Evolutionary conservation across 2,797 vertebrate species (phyloP).

Genomic region (Xiphorhynchus erythropygius): DNA sequence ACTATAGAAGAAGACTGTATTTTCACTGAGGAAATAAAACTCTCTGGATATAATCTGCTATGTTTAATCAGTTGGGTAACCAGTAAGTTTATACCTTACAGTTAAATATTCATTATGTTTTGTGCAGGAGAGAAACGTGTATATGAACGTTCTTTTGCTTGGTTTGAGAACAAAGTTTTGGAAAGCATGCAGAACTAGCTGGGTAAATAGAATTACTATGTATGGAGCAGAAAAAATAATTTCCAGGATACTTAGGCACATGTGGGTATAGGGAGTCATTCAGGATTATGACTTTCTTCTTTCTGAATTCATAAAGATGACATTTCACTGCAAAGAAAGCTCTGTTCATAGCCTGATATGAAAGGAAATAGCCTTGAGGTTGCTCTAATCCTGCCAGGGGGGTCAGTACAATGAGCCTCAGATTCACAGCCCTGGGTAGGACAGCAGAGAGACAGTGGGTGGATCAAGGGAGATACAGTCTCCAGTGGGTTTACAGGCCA

Average conservation of each 20-base stretch:
- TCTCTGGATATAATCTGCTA: neutral
- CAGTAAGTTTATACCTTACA: neutral
- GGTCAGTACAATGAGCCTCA: neutral
- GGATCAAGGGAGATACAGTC: neutral
- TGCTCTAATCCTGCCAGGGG: neutral
- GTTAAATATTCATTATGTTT: neutral
- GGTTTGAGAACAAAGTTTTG: neutral
- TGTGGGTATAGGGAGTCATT: neutral
- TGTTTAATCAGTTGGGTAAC: neutral
- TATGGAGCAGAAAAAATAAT: neutral
- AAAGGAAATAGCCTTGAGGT: conserved; percentile 11
- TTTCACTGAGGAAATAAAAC: neutral
- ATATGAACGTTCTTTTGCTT: neutral
- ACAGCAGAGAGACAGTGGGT: neutral
- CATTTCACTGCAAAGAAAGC: neutral
- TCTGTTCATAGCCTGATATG: neutral
- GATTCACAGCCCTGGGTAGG: neutral
- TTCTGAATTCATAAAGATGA: conserved; percentile 1
- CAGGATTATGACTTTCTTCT: neutral
- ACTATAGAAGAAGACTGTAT: neutral
- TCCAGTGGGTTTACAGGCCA: neutral
- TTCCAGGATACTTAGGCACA: neutral
- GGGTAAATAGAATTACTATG: neutral
- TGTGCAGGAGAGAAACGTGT: neutral
- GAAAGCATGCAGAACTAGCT: neutral